Evolutionary conservation across 2,888 invertebrate species (phyloP), one percentile per base, ranked within the genome.

Genomic region (Andrena bicolor): DNA sequence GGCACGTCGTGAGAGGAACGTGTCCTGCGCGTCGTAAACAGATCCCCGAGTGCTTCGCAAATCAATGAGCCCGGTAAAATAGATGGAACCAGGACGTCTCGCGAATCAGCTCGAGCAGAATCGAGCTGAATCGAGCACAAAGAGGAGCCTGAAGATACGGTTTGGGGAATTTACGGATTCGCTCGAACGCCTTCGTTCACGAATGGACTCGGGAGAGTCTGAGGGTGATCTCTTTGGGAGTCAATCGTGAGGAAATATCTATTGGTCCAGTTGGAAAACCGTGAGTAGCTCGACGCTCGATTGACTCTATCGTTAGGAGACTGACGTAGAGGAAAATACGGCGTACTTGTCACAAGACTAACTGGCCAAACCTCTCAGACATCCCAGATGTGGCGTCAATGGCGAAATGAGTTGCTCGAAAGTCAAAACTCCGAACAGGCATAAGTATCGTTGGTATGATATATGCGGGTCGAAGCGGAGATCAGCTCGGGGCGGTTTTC

Each of bases 231-330:
- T 71, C 78, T 76, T 78, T 78, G 26, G 13, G 35, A 76, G 70
- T 26, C 70, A 66, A 82, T 85, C 70, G 73, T 48, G 28, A 30
- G 73, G 53, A 82, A 85, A 75, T 48, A 65, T 70, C 82, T 61
- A 32, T 78, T 20, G 71, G 65, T 49, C 23, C 30, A 16, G 13
- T 70, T 35, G 30, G 68, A 71, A 60, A 61, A 69, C 41, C n/a
- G n/a, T 2, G 7, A 16, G 23, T 0, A 10, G 53, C 6, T 58
- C 26, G 48, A 65, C 28, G 4, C 64, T 6, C 56, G 48, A 32
- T 58, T 13, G 30, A 58, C 28, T 35, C 20, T 26, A 6, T 8
- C n/a, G 16, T 30, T 10, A 6, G 10, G 10, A 23, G 16, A 2
- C 20, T 53, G 3, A 41, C 1, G 20, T 28, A 10, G 10, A 1